Base-by-base conservation (phyloP, 2,797 vertebrate species). In the Xenopus petersii region DNA sequence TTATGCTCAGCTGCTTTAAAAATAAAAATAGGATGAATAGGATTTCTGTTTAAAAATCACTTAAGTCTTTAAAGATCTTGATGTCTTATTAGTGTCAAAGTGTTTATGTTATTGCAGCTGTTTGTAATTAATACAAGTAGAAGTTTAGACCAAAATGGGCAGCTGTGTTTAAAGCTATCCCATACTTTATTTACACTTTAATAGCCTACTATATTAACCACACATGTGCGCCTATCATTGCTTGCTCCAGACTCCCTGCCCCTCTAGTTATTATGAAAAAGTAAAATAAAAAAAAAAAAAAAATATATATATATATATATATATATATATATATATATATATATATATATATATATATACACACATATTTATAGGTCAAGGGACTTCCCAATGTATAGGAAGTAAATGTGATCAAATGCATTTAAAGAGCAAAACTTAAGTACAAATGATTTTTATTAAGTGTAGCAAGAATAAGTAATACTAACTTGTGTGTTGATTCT, bases 401-500 rank as follows among this genome's bases (percentile, higher is more conserved):
- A 42, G 36, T 5, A 5, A 42, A 42, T 5, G 36, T 42, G 36
- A 42, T 9, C 8, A 42, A 42, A 42, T 42, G 36, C 36, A 42
- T 42, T 42, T 6, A 42, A 36, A 36, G 33, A 36, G 33, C 33
- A 36, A 36, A 36, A 21, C 21, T 21, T 21, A 21, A 30, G 26
- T 2, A 30, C 26, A 30, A 30, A 2, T 30, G 26, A 30, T 2
- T 30, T 30, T 30, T 30, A 30, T 30, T 2, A 30, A 2, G 26
- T 2, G 26, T 30, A 2, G 26, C 26, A 60, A 56, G 12, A n/a
- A n/a, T 15, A 56, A 46, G 1, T 70, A 2, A 74, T 26, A 62
- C 75, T 77, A 75, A 98, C 96, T 95, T 98, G 97, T 60, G 98
- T 99, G 86, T 99, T 99, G 87, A 99, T 98, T 83, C 98, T 91